Conservation (phyloP, 92 coral and sea anemone genomes). For the Parazoanthus atlanticus region DNA sequence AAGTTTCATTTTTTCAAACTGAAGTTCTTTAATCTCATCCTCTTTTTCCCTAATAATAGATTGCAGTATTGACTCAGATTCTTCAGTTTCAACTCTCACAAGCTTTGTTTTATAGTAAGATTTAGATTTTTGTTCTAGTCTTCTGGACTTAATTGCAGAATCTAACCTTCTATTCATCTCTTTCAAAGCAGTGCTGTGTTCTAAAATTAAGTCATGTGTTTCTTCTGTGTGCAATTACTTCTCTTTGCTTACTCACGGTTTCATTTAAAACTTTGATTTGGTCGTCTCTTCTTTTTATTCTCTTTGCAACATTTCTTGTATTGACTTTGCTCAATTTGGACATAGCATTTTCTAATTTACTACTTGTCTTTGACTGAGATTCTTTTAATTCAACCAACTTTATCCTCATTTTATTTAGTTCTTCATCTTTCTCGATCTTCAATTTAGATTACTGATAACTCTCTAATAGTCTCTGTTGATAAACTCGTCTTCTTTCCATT, state of each 20-base stretch:
- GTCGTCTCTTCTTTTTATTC: constrained; percentile 5
- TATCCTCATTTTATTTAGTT: not conserved
- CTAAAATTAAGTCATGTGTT: constrained; percentile 6
- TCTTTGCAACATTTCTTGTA: constrained; percentile 25
- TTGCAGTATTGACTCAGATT: not conserved
- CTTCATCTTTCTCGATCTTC: not conserved
- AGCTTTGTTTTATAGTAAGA: constrained; percentile 8
- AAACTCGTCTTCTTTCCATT: not conserved
- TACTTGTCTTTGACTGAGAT: constrained; percentile 12
- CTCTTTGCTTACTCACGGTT: not conserved
- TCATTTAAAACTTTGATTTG: not conserved
- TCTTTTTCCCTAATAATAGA: constrained; percentile 19
- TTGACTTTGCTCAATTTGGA: constrained; percentile 3
- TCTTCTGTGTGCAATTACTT: constrained; percentile 6
- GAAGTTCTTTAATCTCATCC: constrained; percentile 18
- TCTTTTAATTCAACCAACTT: not conserved
- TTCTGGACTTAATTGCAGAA: not conserved
- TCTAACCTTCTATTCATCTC: no score
- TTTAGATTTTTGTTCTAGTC: not conserved
- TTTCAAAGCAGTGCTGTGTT: not conserved
- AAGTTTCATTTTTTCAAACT: constrained; percentile 18
- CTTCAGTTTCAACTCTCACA: not conserved
- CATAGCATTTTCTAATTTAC: not conserved
- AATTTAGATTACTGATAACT: constrained; percentile 5
- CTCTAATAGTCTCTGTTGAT: not conserved